Evolutionary conservation across 2,888 invertebrate genomes (phyloP).

Genomic region (Diarsia dahlii): DNA sequence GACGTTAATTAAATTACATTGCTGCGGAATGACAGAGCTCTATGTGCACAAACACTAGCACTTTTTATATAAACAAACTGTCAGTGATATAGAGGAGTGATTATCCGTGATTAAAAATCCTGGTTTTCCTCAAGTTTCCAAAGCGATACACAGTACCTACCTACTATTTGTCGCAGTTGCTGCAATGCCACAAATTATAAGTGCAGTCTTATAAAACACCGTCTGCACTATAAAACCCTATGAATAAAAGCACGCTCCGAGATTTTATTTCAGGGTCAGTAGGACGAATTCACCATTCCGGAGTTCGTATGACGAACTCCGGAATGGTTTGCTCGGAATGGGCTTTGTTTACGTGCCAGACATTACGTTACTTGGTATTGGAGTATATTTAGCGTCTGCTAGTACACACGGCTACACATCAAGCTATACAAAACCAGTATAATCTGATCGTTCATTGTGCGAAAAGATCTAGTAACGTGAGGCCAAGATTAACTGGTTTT

Average conservation of each 20-base stretch:
- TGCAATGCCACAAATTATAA: neutral
- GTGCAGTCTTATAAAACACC: neutral
- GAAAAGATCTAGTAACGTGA: too few species aligned
- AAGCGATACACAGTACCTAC: neutral
- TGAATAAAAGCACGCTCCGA: conserved; percentile 16
- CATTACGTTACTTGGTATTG: conserved; percentile 49
- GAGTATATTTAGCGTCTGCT: conserved; percentile 46
- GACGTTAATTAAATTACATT: conserved; percentile 50
- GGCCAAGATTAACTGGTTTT: too few species aligned
- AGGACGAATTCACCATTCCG: too few species aligned
- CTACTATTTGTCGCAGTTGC: conserved; percentile 8
- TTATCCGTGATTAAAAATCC: conserved; percentile 1
- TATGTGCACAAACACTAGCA: neutral
- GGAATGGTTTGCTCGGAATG: conserved; percentile 50
- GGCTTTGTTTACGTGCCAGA: conserved; percentile 61
- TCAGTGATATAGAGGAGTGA: neutral
- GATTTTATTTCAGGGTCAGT: conserved; percentile 57
- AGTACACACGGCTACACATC: too few species aligned
- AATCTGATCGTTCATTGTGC: too few species aligned
- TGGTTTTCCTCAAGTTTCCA: neutral
- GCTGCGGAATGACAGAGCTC: conserved; percentile 17
- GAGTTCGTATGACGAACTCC: conserved; percentile 42
- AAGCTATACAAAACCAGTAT: too few species aligned
- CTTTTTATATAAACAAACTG: conserved; percentile 2
- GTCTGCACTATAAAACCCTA: conserved; percentile 6